Conservation (phyloP, 2,888 invertebrate species). For the Cacoxenus indagator region DNA sequence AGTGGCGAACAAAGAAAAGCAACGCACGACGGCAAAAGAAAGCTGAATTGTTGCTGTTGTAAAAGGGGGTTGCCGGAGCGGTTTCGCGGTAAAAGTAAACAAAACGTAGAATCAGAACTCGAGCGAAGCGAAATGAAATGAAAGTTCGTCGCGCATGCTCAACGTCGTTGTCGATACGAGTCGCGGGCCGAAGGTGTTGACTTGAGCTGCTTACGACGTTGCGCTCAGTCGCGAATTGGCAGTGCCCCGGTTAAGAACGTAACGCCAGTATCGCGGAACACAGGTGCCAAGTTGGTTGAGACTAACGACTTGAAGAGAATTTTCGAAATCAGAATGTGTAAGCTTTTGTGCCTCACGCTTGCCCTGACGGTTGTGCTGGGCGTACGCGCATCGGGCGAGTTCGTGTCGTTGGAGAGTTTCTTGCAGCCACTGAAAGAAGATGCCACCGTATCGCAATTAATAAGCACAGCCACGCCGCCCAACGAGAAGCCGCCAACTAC, state of each 20-base stretch:
- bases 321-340: conserved; percentile 18
- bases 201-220: conserved; percentile 32
- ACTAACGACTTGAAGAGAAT: not conserved
- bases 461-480: conserved; percentile 19
- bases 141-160: conserved; percentile 55
- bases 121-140: conserved; percentile 46
- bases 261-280: conserved; percentile 26
- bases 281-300: not conserved
- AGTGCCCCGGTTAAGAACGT: conserved; percentile 57
- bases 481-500: conserved; percentile 6
- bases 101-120: conserved; percentile 23
- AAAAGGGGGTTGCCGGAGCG: not conserved
- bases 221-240: conserved; percentile 55
- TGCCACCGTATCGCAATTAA: conserved; percentile 14
- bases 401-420: not conserved
- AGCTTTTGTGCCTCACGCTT: not conserved
- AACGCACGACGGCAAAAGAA: not conserved
- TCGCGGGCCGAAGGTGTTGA: conserved; percentile 33
- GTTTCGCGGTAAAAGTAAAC: conserved; percentile 4
- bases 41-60: not conserved
- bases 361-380: conserved; percentile 25
- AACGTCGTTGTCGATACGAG: conserved; percentile 14
- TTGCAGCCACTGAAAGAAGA: not conserved
- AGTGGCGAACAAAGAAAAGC: conserved; percentile 2
- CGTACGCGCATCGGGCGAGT: conserved; percentile 10